A percentile compares a stretch with the other conserved stretches of the same genome.
Evolutionary conservation across 2,888 invertebrate species (phyloP).

Genomic region (Drosophila suboccidentalis): DNA sequence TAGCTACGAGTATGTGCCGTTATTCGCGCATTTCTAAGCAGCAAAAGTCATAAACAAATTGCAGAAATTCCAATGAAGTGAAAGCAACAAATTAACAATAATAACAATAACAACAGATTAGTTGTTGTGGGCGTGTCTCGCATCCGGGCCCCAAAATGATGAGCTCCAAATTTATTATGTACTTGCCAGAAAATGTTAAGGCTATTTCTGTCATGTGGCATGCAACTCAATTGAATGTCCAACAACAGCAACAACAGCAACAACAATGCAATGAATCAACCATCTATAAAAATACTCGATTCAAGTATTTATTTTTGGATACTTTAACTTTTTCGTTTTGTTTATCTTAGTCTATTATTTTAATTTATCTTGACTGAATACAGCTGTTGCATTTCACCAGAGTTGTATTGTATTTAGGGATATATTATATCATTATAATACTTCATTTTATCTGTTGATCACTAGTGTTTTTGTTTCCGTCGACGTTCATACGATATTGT

Average conservation of each 20-base stretch:
- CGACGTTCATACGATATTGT: too few species aligned
- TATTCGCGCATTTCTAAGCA: conserved; percentile 47
- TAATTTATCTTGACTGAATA: neutral
- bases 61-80: conserved; percentile 47
- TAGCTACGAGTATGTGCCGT: conserved; percentile 24
- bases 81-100: conserved; percentile 30
- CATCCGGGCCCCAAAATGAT: conserved; percentile 23
- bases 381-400: conserved; percentile 5
- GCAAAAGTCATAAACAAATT: conserved; percentile 40
- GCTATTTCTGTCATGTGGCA: conserved; percentile 25
- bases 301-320: conserved; percentile 12
- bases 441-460: neutral
- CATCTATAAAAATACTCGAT: conserved; percentile 14
- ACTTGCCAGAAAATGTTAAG: conserved; percentile 23
- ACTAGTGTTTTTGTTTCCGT: neutral
- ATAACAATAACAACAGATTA: neutral
- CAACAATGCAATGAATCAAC: conserved; percentile 11
- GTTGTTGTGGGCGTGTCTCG: conserved; percentile 13
- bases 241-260: neutral
- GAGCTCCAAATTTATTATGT: conserved; percentile 35
- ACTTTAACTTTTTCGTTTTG: conserved; percentile 2
- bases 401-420: neutral
- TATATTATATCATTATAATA: conserved; percentile 2
- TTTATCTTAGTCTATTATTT: neutral
- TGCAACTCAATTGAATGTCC: conserved; percentile 22